Base-by-base conservation (phyloP, 2,888 invertebrate genomes). In the Piscicola geometra region DNA sequence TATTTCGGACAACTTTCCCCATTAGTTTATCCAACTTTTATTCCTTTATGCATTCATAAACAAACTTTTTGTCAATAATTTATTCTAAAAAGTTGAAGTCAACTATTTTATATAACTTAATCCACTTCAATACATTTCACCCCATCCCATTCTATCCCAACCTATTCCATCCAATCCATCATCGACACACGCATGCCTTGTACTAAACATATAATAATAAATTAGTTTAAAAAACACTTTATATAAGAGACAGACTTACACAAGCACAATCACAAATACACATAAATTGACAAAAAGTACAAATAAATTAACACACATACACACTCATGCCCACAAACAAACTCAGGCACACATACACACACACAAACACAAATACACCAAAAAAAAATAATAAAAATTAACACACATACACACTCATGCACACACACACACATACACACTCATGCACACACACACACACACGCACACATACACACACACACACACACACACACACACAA, bases 371-470 rank as follows among this genome's bases (percentile, higher is more conserved):
- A n/a, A n/a, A n/a, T n/a, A n/a, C n/a, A n/a, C n/a, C n/a, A n/a
- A n/a, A n/a, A n/a, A n/a, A n/a, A n/a, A n/a, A n/a, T n/a, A n/a
- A n/a, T n/a, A 41, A 41, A 41, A 15, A 5, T 41, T 41, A 15
- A 41, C 5, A 41, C 41, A 15, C 41, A 15, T 15, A 15, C 41
- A 28, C 69, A 28, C 5, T 5, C 52, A 3, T 25, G 47, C 52
- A 52, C 47, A 71, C 71, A 52, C 47, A 71, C 71, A 71, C 47
- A 71, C 71, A 71, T 5, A 71, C 71, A 71, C 47, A 56, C 32
- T 50, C 47, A 28, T 52, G 30, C 47, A 71, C 71, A 30, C 47
- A 56, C 52, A 30, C 28, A 33, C 52, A 71, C 47, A 71, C 32
- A 71, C 25, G 28, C 2, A 71, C 28, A 56, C 70, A 70, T 3